Conservation (phyloP, 2,797 vertebrate genomes). For the Tokudaia muenninki region DNA sequence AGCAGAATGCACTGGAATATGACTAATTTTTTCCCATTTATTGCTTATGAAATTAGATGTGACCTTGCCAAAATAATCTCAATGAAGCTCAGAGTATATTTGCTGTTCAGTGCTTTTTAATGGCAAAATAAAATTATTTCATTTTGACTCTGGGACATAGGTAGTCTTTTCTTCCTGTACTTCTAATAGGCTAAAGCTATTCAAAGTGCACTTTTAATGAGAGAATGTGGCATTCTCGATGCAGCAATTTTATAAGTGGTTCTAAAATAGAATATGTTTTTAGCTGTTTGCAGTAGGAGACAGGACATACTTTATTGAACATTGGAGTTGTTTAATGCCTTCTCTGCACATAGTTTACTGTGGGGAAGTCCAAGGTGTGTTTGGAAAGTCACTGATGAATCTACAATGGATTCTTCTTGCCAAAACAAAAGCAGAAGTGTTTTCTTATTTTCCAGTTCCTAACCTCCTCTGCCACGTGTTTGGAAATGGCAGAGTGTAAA, state of each 20-base stretch:
- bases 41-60: conserved; percentile 15
- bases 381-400: conserved; percentile 5
- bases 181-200: conserved; percentile 29
- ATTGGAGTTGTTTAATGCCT: not conserved
- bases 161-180: conserved; percentile 11
- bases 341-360: not conserved
- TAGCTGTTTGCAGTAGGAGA: conserved; percentile 41
- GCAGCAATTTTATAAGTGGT: conserved; percentile 29
- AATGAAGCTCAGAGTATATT: not conserved
- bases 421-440: not conserved
- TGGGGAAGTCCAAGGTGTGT: not conserved
- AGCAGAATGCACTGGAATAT: conserved; percentile 39
- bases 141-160: not conserved
- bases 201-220: conserved; percentile 19
- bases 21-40: conserved; percentile 18
- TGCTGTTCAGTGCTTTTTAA: conserved; percentile 12
- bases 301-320: not conserved
- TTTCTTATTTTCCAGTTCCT: not conserved
- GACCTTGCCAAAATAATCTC: not conserved
- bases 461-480: not conserved
- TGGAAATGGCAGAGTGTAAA: not conserved
- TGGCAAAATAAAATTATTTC: conserved; percentile 50
- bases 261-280: not conserved
- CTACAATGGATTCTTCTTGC: conserved; percentile 3
- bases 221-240: conserved; percentile 33